phyloP scores from a whole-genome alignment of 2,113 vertebrate genomes.

The Anser cygnoides region DNA sequence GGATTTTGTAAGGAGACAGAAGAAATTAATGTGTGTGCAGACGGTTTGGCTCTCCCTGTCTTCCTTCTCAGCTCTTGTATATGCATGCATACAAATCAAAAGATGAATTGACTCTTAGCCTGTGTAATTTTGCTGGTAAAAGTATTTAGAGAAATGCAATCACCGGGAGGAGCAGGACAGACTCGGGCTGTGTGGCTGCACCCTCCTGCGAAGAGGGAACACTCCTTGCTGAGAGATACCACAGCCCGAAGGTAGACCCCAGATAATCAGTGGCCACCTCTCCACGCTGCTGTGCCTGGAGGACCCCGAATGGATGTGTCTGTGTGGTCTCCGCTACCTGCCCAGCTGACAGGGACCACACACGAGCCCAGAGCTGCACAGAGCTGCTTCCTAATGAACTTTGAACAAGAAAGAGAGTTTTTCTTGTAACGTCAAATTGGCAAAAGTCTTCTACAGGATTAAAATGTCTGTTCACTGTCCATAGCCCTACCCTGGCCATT shows the following conservation, averaged over 20 bases:
- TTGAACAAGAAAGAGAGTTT: not conserved
- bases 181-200: not conserved
- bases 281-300: not conserved
- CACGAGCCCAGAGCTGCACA: not conserved
- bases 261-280: not conserved
- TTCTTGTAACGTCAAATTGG: not conserved
- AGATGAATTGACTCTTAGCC: not conserved
- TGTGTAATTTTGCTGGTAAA: not conserved
- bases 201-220: not conserved
- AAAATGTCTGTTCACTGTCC: not conserved
- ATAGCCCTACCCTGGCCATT: not conserved
- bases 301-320: not conserved
- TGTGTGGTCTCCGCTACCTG: not conserved
- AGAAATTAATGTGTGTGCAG: not conserved
- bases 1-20: not conserved
- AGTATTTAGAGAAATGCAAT: not conserved
- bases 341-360: not conserved
- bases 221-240: fast-evolving
- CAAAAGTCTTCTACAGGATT: not conserved
- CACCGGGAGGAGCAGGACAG: not conserved
- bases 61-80: not conserved
- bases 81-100: not conserved
- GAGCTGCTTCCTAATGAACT: not conserved
- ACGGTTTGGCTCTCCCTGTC: not conserved
- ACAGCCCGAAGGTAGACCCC: not conserved